These are phyloP conservation scores for Belonocnema kinseyi DNA, from an alignment of 1,140 invertebrate species.

Conservation along the genomic window DNA sequence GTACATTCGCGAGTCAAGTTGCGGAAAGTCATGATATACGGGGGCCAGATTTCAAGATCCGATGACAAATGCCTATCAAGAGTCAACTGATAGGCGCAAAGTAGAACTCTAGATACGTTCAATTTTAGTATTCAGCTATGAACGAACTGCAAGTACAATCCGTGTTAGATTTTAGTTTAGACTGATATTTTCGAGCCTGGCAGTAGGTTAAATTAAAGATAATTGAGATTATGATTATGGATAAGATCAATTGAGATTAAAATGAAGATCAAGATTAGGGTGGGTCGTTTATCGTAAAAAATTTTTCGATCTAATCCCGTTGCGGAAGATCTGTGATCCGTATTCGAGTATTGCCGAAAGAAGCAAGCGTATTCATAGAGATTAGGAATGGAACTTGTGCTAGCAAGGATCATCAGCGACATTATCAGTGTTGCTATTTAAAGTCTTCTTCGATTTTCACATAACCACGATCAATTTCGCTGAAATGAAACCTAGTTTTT, in stretches of 20 bases:
- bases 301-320: no score
- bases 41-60: constrained; percentile 52
- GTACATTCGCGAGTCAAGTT: constrained; percentile 82
- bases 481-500: no score
- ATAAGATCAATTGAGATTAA: no score
- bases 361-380: background rate
- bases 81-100: constrained; percentile 25
- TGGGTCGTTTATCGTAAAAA: no score
- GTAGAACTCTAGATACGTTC: constrained; percentile 49
- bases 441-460: background rate
- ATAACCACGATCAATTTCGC: no score
- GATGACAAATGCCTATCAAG: constrained; percentile 34
- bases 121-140: constrained; percentile 20
- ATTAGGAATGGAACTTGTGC: background rate
- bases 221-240: background rate
- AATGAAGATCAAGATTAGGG: no score
- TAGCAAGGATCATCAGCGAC: background rate
- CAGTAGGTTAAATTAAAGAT: background rate
- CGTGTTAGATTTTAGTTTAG: constrained; percentile 8
- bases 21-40: constrained; percentile 72
- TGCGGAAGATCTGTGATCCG: no score
- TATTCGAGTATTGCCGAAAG: no score
- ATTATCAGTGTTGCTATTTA: background rate
- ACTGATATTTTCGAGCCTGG: background rate
- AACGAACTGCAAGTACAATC: background rate